Evolutionary conservation across 1,140 invertebrate species (phyloP), one percentile per base, ranked within the genome.

Genomic region (Harpegnathos saltator): DNA sequence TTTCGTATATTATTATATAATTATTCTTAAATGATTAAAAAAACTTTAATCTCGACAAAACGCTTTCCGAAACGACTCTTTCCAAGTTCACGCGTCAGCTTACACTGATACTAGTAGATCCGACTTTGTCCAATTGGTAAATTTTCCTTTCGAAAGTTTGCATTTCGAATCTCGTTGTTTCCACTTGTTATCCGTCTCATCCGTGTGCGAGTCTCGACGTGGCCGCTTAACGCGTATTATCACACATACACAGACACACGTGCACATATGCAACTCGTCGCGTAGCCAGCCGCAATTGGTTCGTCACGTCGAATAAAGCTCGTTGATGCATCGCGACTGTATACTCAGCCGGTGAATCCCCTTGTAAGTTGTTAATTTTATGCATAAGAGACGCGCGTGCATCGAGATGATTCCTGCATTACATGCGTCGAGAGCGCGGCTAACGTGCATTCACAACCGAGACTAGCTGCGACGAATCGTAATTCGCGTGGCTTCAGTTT

Each of bases 351-450:
- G 52, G 75, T 33, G 75, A 71, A 80, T 80, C 75, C 75, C 11
- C 75, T 80, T 80, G 65, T 71, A 80, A 59, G 75, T 80, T 80
- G 75, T 71, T 80, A 80, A 80, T 80, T 80, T 80, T 80, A 80
- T 80, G 75, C 75, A 71, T 80, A 80, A 80, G 75, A 80, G 75
- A 24, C 75, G 75, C 24, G 54, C 75, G 24, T 19, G 65, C 22
- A 68, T 69, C 44, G 63, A 58, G 75, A 80, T 80, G 75, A 80
- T 80, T 71, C 29, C 52, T 44, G 75, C 52, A 71, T 71, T 80
- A 80, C 52, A 80, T 24, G 22, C 44, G 33, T 71, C 52, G 19
- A 69, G 52, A 69, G 52, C 75, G 7, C 50, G 17, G 29, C n/a
- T 58, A 77, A 17, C 62, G 54, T 3, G 7, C 22, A 14, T 69